Evolutionary conservation across 2,797 vertebrate species (phyloP).

Genomic region (Muscicapa comitata): DNA sequence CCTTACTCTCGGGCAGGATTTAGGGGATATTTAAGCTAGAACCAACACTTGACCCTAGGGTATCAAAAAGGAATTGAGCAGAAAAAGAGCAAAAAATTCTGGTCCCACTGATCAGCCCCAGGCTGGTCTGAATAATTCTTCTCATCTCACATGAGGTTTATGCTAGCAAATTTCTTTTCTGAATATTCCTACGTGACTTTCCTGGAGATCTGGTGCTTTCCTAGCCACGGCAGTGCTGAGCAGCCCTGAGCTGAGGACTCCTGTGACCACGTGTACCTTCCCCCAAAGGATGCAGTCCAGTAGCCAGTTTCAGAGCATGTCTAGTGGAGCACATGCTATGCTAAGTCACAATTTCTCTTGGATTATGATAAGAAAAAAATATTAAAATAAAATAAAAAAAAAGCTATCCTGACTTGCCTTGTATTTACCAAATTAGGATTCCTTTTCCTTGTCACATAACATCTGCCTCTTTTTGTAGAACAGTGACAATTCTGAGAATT

Average conservation of each 20-base stretch:
- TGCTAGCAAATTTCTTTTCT: background rate
- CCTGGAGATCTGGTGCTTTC: background rate
- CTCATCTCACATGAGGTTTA: background rate
- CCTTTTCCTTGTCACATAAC: background rate
- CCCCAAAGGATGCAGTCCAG: background rate
- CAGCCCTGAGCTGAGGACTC: background rate
- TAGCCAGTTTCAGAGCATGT: background rate
- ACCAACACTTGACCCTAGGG: background rate
- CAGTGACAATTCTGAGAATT: background rate
- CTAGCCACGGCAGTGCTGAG: background rate
- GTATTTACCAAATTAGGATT: background rate
- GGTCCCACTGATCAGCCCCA: background rate
- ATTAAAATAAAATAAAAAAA: background rate
- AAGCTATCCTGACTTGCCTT: background rate
- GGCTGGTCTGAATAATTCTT: background rate
- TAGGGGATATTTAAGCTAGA: background rate
- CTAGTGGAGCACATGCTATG: background rate
- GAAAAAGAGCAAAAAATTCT: background rate
- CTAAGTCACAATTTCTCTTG: background rate
- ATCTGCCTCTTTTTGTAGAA: background rate
- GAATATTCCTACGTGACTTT: fast-evolving
- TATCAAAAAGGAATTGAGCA: background rate
- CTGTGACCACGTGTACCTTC: background rate
- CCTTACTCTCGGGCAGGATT: background rate
- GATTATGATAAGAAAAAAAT: background rate